Evolutionary conservation across 1,140 invertebrate genomes (phyloP).

Genomic region (Brachionus manjavacas): DNA sequence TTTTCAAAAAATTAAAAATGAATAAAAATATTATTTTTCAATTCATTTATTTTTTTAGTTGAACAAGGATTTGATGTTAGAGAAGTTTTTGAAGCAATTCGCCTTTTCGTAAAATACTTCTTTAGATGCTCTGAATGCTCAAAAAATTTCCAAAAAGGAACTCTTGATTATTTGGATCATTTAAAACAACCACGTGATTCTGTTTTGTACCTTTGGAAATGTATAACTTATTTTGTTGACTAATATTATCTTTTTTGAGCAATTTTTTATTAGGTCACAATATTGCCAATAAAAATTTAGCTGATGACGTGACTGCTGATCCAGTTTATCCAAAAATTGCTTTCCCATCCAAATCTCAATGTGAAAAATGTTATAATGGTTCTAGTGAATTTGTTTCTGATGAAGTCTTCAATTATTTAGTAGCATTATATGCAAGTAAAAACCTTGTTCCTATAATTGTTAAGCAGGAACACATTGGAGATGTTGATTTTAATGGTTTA

Average conservation of each 20-base stretch:
- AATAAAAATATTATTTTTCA: neutral
- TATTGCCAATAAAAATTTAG: slow-evolving; percentile 74
- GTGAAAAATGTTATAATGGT: slow-evolving; percentile 65
- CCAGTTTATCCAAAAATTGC: slow-evolving; percentile 80
- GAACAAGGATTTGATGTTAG: slow-evolving; percentile 56
- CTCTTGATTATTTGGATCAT: slow-evolving; percentile 64
- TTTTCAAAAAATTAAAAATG: no score
- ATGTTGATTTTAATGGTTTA: neutral
- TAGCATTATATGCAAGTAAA: neutral
- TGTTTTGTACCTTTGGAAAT: slow-evolving; percentile 86
- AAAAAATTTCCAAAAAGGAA: slow-evolving; percentile 71
- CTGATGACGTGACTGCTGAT: slow-evolving; percentile 81
- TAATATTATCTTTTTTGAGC: no score
- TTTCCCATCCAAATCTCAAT: slow-evolving; percentile 71
- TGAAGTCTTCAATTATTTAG: neutral
- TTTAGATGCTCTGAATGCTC: slow-evolving; percentile 88
- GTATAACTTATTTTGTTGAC: slow-evolving; percentile 62
- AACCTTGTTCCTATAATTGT: neutral
- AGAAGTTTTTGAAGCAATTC: slow-evolving; percentile 72
- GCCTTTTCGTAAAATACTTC: slow-evolving; percentile 82
- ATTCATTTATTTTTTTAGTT: neutral
- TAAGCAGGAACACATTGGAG: neutral
- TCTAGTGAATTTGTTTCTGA: neutral
- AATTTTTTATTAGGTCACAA: slow-evolving; percentile 60
- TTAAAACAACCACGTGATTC: slow-evolving; percentile 68